Evolutionary conservation across 2,888 invertebrate species (phyloP), one percentile per base, ranked within the genome.

Genomic region (Lissonota sp.): DNA sequence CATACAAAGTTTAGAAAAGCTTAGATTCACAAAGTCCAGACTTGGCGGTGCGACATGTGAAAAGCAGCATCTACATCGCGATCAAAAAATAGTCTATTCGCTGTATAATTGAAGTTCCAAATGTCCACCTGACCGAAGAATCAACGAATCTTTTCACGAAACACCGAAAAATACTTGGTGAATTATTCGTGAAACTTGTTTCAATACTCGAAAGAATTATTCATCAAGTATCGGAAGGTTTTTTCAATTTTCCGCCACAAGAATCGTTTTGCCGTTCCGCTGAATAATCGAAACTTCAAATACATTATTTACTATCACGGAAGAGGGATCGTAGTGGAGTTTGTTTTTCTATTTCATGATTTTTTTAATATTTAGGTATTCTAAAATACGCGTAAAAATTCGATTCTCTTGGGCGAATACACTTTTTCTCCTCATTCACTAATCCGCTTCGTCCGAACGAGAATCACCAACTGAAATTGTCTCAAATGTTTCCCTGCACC

Each of bases 11-110:
- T 73, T 87, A 86, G 86, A 89, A 84, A 81, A 84, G 79, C 66
- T 67, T 49, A 64, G 39, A 62, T 63, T 80, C 69, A 70, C 72
- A n/a, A 46, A 44, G 66, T 63, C 64, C 77, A 77, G 83, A 78
- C 77, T 85, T 76, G 79, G 70, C 71, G 66, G 26, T 80, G 71
- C 46, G 53, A 70, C 16, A 49, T 57, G 58, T 84, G 82, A 82
- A 84, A 89, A 88, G 86, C 84, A 79, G 83, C 76, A 72, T 82
- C 80, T 85, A 86, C 39, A 75, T 83, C 85, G 76, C 40, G 80
- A 80, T 81, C 86, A 87, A 89, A 90, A 26, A 90, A 89, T 90
- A 89, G 86, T 86, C 84, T 88, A 85, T 87, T 67, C 84, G 86
- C 85, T 85, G 76, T 79, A 26, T 26, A 26, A 26, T 26, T 26